Percentiles rank a stretch among this genome's conserved stretches.
phyloP scores from a whole-genome alignment of 2,888 invertebrate genomes.

The Silvanus unidentatus region DNA sequence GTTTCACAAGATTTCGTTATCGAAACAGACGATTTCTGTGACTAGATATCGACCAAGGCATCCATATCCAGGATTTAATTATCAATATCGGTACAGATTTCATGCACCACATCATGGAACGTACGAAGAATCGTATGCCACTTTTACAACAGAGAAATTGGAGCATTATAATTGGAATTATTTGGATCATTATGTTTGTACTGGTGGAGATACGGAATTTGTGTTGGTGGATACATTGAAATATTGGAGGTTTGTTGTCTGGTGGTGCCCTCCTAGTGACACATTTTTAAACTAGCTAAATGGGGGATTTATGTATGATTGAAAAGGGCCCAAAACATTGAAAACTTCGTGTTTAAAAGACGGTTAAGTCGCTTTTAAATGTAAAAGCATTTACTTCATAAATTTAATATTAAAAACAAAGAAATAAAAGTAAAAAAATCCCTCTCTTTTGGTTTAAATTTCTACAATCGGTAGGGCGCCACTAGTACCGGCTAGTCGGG shows the following conservation, averaged over 20 bases:
- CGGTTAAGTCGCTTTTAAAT: too few relatives aligned
- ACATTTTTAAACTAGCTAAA: neutral
- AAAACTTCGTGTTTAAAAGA: too few relatives aligned
- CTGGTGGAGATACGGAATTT: conserved; percentile 88
- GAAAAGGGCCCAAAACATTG: too few relatives aligned
- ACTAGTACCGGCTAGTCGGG: too few relatives aligned
- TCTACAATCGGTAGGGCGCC: too few relatives aligned
- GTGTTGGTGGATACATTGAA: conserved; percentile 72
- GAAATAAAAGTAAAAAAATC: too few relatives aligned
- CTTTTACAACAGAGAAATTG: conserved; percentile 88
- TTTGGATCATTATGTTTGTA: conserved; percentile 94
- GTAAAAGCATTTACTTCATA: too few relatives aligned
- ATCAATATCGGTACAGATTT: conserved; percentile 86
- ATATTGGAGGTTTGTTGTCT: conserved; percentile 41
- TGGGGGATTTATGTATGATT: neutral
- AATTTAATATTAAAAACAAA: too few relatives aligned
- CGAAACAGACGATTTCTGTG: conserved; percentile 86
- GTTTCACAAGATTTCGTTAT: conserved; percentile 85
- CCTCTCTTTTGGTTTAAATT: too few relatives aligned
- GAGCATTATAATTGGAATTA: conserved; percentile 98
- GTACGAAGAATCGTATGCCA: conserved; percentile 91
- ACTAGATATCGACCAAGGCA: conserved; percentile 93
- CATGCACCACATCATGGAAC: conserved; percentile 88
- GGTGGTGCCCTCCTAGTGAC: neutral
- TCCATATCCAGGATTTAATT: conserved; percentile 88